Evolutionary conservation across 2,888 invertebrate species (phyloP).

Genomic region (Drosophila sordidula): DNA sequence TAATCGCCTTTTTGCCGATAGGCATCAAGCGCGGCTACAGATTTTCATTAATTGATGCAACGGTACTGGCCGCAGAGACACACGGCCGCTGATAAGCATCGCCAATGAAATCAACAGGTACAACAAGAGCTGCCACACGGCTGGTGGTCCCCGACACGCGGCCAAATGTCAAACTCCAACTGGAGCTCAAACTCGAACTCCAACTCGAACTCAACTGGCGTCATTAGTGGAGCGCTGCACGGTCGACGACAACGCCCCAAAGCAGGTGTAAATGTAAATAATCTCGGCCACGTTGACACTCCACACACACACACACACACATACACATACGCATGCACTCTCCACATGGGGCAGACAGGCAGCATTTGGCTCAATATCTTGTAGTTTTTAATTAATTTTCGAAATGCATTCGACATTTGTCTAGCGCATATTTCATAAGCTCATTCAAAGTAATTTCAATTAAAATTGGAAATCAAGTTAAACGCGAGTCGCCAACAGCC

Average conservation of each 20-base stretch:
- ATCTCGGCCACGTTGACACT: slow-evolving; percentile 71
- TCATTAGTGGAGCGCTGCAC: slow-evolving; percentile 61
- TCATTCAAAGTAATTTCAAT: slow-evolving; percentile 55
- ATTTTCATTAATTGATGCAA: slow-evolving; percentile 76
- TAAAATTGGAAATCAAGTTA: slow-evolving; percentile 40
- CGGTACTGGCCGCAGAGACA: slow-evolving; percentile 38
- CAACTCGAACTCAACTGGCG: slow-evolving; percentile 48
- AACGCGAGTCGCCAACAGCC: slow-evolving; percentile 4
- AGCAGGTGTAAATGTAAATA: slow-evolving; percentile 79
- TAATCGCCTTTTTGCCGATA: slow-evolving; percentile 71
- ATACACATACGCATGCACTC: slow-evolving; percentile 15
- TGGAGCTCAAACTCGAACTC: not conserved
- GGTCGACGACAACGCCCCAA: slow-evolving; percentile 44
- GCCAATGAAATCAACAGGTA: slow-evolving; percentile 52
- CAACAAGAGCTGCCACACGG: slow-evolving; percentile 54
- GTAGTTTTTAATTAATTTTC: slow-evolving; percentile 62
- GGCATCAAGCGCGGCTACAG: slow-evolving; percentile 51
- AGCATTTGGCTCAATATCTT: slow-evolving; percentile 49
- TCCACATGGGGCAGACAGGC: slow-evolving; percentile 63
- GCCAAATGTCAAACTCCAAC: slow-evolving; percentile 65
- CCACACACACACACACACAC: slow-evolving; percentile 18
- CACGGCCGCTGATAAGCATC: slow-evolving; percentile 66
- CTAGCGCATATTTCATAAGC: slow-evolving; percentile 53
- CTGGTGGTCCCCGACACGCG: slow-evolving; percentile 64
- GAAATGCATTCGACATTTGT: slow-evolving; percentile 55